Base-by-base conservation (phyloP, 2,797 vertebrate species). In the Hippoglossus hippoglossus region DNA sequence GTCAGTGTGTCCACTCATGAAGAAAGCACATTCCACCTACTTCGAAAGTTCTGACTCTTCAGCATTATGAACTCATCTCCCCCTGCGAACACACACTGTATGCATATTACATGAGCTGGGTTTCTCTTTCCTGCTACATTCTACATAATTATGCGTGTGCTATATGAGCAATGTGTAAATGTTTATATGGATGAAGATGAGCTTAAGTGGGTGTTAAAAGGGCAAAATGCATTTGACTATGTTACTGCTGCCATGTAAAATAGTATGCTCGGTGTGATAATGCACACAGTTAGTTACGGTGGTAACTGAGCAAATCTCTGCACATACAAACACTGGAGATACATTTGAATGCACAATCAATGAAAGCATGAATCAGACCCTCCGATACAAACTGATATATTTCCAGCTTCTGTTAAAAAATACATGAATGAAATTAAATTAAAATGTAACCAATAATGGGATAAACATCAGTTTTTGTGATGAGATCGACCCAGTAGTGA, bases 31-130 rank as follows among this genome's bases (percentile, higher is more conserved):
- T 62, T 77, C 22, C 13, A 31, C 63, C 56, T 51, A 22, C 64
- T 79, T 71, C 31, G 67, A 19, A 79, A 61, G 31, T 55, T 69
- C 56, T 1, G 22, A 60, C 53, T 82, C 34, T 28, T 67, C 56
- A 51, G 75, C 61, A 74, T 67, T 59, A 75, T 65, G 56, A 78
- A 62, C 71, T 34, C 15, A n/a, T 71, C 36, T 73, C 58, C 49
- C 52, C n/a, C 69, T 71, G 52, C 60, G 69, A 67, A 72, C 69
- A 63, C 73, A 79, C 60, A 80, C 62, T 64, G 53, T 13, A 84
- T 90, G 39, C 70, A 89, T 91, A 80, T 88, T 87, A 69, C 82
- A 87, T 87, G 69, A 87, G 83, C 62, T 26, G 28, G 76, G 72
- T 72, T 83, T 77, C 79, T 81, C 60, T 66, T 68, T 86, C 11